Evolutionary conservation across 2,797 vertebrate species (phyloP).

Genomic region (Ptychobarbus kaznakovi): DNA sequence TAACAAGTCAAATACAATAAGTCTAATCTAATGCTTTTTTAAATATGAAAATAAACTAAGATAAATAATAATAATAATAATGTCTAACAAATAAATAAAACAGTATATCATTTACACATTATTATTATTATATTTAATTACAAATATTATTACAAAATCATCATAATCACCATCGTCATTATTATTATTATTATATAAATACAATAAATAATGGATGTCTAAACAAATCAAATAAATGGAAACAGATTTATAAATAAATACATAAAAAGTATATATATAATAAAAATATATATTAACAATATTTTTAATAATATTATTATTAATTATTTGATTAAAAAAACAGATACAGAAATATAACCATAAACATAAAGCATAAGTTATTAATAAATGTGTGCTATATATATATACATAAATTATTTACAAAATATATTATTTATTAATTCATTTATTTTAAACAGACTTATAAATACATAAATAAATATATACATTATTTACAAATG

Average conservation of each 20-base stretch:
- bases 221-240: neutral
- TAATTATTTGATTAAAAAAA: neutral
- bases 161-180: too few relatives aligned
- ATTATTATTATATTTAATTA: too few relatives aligned
- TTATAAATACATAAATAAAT: neutral
- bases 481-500: neutral
- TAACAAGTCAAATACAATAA: too few relatives aligned
- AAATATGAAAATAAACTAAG: too few relatives aligned
- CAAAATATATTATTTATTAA: too few relatives aligned
- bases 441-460: neutral
- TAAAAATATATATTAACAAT: too few relatives aligned
- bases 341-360: neutral
- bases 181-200: too few relatives aligned
- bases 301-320: too few relatives aligned
- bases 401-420: neutral
- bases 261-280: too few relatives aligned
- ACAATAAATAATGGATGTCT: neutral
- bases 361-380: neutral
- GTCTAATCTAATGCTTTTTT: too few relatives aligned
- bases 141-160: too few relatives aligned
- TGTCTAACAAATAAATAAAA: neutral
- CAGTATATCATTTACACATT: neutral
- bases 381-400: neutral
- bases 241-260: neutral
- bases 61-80: too few relatives aligned